A percentile compares a stretch with the other conserved stretches of the same genome.
These are phyloP conservation scores for Mixornis gularis DNA, from an alignment of 2,113 vertebrate species.

Conservation along the genomic window DNA sequence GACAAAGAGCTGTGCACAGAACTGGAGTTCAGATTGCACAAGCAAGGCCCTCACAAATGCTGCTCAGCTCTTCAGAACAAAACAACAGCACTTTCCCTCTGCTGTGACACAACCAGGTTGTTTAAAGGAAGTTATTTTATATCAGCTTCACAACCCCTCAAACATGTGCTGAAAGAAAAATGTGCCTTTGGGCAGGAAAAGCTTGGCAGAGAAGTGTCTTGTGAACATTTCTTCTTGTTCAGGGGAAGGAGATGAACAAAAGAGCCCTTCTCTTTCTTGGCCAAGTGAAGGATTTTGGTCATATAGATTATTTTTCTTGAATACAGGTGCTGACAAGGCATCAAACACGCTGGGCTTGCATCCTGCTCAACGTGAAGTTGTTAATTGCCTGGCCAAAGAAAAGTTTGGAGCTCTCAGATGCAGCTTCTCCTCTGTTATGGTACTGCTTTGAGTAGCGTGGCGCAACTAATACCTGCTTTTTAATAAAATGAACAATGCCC, in stretches of 20 bases:
- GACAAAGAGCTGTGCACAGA: not conserved
- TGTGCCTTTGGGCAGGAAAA: not conserved
- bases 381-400: not conserved
- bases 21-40: not conserved
- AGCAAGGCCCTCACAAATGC: not conserved
- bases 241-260: not conserved
- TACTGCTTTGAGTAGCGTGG: not conserved
- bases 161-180: not conserved
- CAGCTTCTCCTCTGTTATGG: not conserved
- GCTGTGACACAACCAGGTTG: not conserved
- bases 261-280: not conserved
- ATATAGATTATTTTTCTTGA: not conserved
- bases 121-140: not conserved
- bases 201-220: not conserved
- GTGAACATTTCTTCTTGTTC: not conserved
- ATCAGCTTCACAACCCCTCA: not conserved
- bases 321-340: not conserved
- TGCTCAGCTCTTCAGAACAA: not conserved
- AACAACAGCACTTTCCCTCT: not conserved
- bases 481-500: not conserved
- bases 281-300: not conserved
- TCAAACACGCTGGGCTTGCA: not conserved
- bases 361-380: accelerated
- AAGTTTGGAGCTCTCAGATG: not conserved
- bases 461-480: not conserved